phyloP scores from a whole-genome alignment of 2,888 invertebrate genomes.

The Capitulum mitella region DNA sequence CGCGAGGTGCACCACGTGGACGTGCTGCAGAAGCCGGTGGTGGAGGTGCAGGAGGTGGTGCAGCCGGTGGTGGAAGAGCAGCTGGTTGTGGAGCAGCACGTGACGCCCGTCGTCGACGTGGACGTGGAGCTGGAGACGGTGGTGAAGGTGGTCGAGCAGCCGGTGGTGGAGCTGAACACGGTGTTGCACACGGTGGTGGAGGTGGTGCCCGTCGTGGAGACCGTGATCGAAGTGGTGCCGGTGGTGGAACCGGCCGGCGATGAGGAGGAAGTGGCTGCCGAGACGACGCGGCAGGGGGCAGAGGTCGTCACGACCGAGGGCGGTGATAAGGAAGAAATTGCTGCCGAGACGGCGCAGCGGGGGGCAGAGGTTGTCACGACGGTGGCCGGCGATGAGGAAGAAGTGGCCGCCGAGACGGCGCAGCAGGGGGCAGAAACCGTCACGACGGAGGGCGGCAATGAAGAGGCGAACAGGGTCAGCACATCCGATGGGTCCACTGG shows the following conservation, averaged over 20 bases:
- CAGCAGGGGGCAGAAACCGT: background rate
- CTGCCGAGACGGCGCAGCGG: background rate
- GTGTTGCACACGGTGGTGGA: background rate
- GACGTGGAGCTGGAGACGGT: constrained; percentile 16
- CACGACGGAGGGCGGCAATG: too few species aligned
- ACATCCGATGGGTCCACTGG: too few species aligned
- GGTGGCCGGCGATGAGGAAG: background rate
- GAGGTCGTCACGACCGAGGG: background rate
- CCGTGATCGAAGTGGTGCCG: background rate
- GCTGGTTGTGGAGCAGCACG: background rate
- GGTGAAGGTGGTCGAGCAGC: background rate
- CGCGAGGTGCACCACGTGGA: background rate
- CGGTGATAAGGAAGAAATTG: background rate
- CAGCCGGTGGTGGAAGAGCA: background rate
- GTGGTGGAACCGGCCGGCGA: background rate
- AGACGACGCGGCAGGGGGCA: background rate
- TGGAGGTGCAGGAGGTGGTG: background rate
- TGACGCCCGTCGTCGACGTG: background rate
- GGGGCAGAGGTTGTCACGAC: background rate
- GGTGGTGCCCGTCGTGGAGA: background rate
- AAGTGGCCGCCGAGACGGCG: background rate
- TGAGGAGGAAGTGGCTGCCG: background rate
- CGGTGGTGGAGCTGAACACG: background rate
- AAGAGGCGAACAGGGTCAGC: too few species aligned
- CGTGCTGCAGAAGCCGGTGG: background rate